Evolutionary conservation across 1,140 invertebrate genomes (phyloP), one percentile per base, ranked within the genome.

Genomic region (Panagrolaimus sp.): DNA sequence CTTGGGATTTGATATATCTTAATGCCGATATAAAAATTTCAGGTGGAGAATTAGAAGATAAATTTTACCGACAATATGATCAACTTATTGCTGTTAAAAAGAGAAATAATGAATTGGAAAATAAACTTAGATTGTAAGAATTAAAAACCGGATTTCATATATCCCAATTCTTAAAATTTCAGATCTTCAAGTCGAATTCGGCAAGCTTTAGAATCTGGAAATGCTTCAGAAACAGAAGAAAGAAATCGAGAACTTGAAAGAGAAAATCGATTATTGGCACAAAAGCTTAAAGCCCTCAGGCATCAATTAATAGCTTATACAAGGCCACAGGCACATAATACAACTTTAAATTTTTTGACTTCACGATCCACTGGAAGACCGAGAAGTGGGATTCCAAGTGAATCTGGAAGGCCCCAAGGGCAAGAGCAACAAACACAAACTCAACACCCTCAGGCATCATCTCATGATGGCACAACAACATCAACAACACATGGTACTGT

Each of bases 281-380:
- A 82, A 73, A 79, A 79, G 78, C 48, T 79, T 28, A 74, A 81
- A 70, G 28, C 73, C 7, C 67, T 80, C 9, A 81, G 82, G 69
- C 78, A 79, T 52, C 78, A 79, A 65, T 68, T 79, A 32, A 62
- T 79, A 5, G 71, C 63, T 8, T 79, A 79, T 52, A 81, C 77
- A 9, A 52, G 69, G 0, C 76, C 76, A 12, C 55, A 68, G 8
- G 76, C 71, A 10, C 48, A 77, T 43, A 43, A 70, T 9, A 48
- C 77, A 0, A 78, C 77, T 15, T 69, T 80, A 43, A 72, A 69
- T 15, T 48, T 63, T 14, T 68, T 78, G 47, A 78, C 76, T 38
- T 74, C 74, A 47, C 70, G 77, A 73, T 32, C 52, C 10, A 26
- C 52, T 21, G 52, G 21, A 21, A 14, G 52, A 58, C 1, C 28